Evolutionary conservation across 2,113 vertebrate species (phyloP), one percentile per base, ranked within the genome.

Genomic region (Erinaceus europaeus): DNA sequence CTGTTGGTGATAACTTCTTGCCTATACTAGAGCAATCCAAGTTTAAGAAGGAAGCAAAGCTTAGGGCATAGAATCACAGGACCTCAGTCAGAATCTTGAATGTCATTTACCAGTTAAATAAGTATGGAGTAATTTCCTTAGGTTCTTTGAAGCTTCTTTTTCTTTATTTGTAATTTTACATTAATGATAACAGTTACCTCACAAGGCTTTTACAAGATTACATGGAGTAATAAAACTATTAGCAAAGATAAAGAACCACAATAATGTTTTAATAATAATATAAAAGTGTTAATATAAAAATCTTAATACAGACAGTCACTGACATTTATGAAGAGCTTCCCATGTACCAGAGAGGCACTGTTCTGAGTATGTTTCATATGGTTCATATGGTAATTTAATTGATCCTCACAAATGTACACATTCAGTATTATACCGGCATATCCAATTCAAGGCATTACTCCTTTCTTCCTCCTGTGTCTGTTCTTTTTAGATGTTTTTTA

Each of bases 221-320:
- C 74, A 75, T 21, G 5, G 2, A 86, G 65, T 65, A 85, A 71
- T 23, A 76, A 65, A 84, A 89, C n/a, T 67, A 81, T 67, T 18
- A 93, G 50, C 74, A 88, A 25, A 88, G n/a, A 27, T 76, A 36
- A 46, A 85, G 36, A 85, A 88, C 34, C 64, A 34, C 20, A 73
- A 38, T n/a, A 36, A 65, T 61, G 13, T n/a, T 79, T 73, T 27
- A 34, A 59, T 59, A 9, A 53, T 57, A 34, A 32, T 21, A 36
- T 46, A 68, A 81, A 53, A 14, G 44, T 72, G n/a, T 55, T 62
- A 53, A 84, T 2, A 40, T 29, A 55, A 7, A 65, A 34, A 38
- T 65, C 34, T n/a, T 68, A 40, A 77, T 46, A 69, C 48, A 61
- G 48, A 76, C 4, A 40, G n/a, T 17, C 11, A 32, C 12, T 61